phyloP scores from a whole-genome alignment of 2,888 invertebrate genomes.

The Mayetiola destructor region DNA sequence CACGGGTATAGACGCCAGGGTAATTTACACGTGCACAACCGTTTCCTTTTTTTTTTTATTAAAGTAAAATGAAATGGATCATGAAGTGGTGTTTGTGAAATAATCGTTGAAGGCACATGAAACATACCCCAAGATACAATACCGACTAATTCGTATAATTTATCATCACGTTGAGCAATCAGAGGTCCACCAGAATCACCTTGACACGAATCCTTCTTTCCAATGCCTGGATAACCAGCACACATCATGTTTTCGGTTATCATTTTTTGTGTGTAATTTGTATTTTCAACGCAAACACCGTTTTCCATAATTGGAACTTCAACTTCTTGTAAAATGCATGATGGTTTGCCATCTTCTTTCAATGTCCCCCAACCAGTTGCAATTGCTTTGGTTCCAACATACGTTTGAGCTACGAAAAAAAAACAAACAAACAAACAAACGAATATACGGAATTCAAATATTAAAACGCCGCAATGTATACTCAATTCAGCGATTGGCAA shows the following conservation, averaged over 20 bases:
- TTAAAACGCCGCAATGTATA: too few relatives aligned
- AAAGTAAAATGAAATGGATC: too few relatives aligned
- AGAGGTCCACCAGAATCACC: slow-evolving; percentile 49
- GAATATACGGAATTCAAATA: slow-evolving; percentile 10
- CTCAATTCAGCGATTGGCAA: too few relatives aligned
- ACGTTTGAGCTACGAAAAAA: slow-evolving; percentile 41
- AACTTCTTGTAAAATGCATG: slow-evolving; percentile 70
- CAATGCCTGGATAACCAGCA: slow-evolving; percentile 57
- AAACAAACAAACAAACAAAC: slow-evolving; percentile 5
- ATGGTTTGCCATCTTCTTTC: slow-evolving; percentile 71
- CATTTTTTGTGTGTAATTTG: slow-evolving; percentile 69
- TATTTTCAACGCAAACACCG: slow-evolving; percentile 50
- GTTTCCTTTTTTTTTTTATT: slow-evolving; percentile 34
- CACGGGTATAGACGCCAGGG: slow-evolving; percentile 72
- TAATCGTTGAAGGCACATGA: background rate
- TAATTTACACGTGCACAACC: slow-evolving; percentile 74
- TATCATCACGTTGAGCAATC: slow-evolving; percentile 49
- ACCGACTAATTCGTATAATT: slow-evolving; percentile 69
- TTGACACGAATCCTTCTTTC: slow-evolving; percentile 69
- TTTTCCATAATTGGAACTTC: slow-evolving; percentile 51
- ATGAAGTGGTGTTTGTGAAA: background rate
- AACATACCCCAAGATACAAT: slow-evolving; percentile 69
- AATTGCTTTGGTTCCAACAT: slow-evolving; percentile 55
- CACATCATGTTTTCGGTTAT: slow-evolving; percentile 83
- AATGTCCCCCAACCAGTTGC: slow-evolving; percentile 82